Base-by-base conservation (phyloP, 2,113 vertebrate genomes). In the Elephas maximus region DNA sequence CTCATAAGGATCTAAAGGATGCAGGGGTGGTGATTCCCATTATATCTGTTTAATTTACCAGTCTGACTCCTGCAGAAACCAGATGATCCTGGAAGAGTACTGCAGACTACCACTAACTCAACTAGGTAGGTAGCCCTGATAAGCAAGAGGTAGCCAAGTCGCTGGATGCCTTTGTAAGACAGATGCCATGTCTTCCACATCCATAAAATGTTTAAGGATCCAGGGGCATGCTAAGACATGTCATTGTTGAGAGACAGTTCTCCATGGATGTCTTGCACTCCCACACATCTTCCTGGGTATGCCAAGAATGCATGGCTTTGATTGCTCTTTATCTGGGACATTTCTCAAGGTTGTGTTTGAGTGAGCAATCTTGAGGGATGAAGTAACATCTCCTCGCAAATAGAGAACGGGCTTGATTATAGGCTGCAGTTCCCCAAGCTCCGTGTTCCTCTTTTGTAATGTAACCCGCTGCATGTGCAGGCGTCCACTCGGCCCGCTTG, bases 11-110 rank as follows among this genome's bases (percentile, higher is more conserved):
- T 8, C 65, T n/a, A 9, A 11, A 28, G 62, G 44, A 44, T 1
- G 8, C 41, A 24, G 88, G 30, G 57, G n/a, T 1, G 1, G 10
- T 15, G 6, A 33, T 63, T 51, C 71, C 51, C 23, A 14, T 17
- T 9, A 0, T 1, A 3, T 26, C 33, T 10, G 7, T 51, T 65
- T 33, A 63, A n/a, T 48, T 74, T 11, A 5, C 81, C n/a, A 76
- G 78, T 44, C 45, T 69, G 63, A 88, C 24, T 28, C 45, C 48
- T 77, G 33, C 41, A 93, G 85, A 96, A 33, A 48, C 65, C 82
- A 95, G 48, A 77, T 0, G 24, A 4, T 88, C 23, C 28, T 26
- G 21, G 63, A 83, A 45, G 45, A 9, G 8, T 57, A 24, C 83
- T 48, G 41, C 2, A 67, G 37, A n/a, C 23, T 1, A 18, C 1